Evolutionary conservation across 2,888 invertebrate genomes (phyloP).

Genomic region (Euproctis similis): DNA sequence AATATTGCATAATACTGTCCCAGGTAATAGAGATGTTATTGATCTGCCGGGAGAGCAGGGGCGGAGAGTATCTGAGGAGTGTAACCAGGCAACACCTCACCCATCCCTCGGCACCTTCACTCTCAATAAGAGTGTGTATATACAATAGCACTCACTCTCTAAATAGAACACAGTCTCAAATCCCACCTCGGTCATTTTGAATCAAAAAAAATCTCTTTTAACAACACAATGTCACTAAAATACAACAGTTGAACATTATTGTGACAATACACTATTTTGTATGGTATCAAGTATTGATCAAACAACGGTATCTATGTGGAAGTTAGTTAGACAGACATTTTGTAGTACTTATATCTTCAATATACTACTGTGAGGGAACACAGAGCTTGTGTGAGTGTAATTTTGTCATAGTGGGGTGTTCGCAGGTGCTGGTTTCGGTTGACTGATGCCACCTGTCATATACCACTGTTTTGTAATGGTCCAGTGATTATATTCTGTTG

Average conservation of each 20-base stretch:
- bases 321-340: conserved; percentile 21
- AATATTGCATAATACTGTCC: conserved; percentile 66
- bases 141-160: conserved; percentile 66
- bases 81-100: conserved; percentile 71
- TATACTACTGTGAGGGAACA: conserved; percentile 7
- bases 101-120: conserved; percentile 46
- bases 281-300: conserved; percentile 61
- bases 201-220: conserved; percentile 21
- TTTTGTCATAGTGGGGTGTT: conserved; percentile 46
- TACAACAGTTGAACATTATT: conserved; percentile 50
- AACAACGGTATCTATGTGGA: conserved; percentile 60
- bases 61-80: conserved; percentile 51
- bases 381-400: conserved; percentile 34
- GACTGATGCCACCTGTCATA: conserved; percentile 60
- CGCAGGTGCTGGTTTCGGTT: conserved; percentile 62
- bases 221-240: conserved; percentile 26
- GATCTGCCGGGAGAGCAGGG: conserved; percentile 56
- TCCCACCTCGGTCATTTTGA: conserved; percentile 67
- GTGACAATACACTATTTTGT: conserved; percentile 38
- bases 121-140: conserved; percentile 38
- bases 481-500: conserved; percentile 41
- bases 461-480: conserved; percentile 38
- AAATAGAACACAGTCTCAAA: conserved; percentile 73
- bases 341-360: conserved; percentile 30
- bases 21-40: conserved; percentile 63